Base-by-base conservation (phyloP, 2,113 vertebrate species). In the Gorsachius goisagi region DNA sequence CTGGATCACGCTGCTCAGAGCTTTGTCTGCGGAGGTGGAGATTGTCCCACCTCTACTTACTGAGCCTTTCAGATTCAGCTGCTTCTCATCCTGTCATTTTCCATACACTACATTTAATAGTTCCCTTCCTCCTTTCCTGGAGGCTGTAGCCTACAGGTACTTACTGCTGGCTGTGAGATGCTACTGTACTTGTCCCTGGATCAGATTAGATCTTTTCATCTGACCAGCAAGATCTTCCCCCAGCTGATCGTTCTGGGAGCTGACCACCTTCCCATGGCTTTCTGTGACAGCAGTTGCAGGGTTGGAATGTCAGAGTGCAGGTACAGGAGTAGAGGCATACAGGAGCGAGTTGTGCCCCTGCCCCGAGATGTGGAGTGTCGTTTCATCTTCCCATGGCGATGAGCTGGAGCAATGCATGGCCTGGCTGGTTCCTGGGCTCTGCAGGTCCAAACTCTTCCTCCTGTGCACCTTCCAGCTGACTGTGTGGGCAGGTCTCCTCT, bases 381-480 rank as follows among this genome's bases (percentile, higher is more conserved):
- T 3, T 39, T 30, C 4, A 4, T 9, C 32, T 71, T n/a, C 30
- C 21, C 20, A 6, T 0, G 2, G 56, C 1, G 1, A 0, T 32
- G 85, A 64, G 39, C 45, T 85, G 71, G 33, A 85, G 72, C 67
- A 35, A 27, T 8, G 15, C 15, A 2, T 9, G n/a, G 39, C 32
- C n/a, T 53, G 45, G 72, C 20, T 2, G 3, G 47, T 37, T 56
- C 41, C 37, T 64, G 80, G n/a, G 11, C 63, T 64, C 44, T 74
- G 81, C 82, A 71, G 41, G 30, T 66, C 37, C 59, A 66, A 0
- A 30, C 55, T 50, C 15, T 85, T 82, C 30, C 37, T 91, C 45
- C 44, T 66, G 50, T 47, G 64, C 37, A 15, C 37, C 9, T 60
- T 44, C 66, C 41, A 52, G 75, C 67, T 80, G 58, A 10, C 52